Evolutionary conservation across 2,113 vertebrate genomes (phyloP), one percentile per base, ranked within the genome.

Genomic region (Notarius quadriscutis): DNA sequence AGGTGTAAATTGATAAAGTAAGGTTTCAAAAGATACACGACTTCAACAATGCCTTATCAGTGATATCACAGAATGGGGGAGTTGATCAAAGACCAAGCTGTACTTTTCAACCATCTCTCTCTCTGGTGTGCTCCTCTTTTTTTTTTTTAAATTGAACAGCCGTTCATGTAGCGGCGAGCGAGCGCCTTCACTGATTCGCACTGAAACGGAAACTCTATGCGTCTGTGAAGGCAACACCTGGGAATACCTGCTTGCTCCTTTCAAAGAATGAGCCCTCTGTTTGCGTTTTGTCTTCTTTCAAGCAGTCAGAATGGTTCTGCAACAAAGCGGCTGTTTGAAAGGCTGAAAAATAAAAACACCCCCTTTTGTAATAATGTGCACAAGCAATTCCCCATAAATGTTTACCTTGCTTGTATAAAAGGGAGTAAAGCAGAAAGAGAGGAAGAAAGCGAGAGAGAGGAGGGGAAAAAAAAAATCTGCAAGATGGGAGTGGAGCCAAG

Each of bases 401-500:
- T 94, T 94, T 93, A 94, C 93, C 91, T 90, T 91, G 92, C 90
- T 84, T 80, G 4, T 62, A 92, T 88, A 91, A 92, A 93, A 94
- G 90, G 91, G 92, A 94, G 92, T 89, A 93, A 93, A 90, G 88
- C 90, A 89, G 90, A 93, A 91, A 89, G 53, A 88, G 90, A 92
- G 91, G 89, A 91, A 93, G 89, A 93, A 62, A 69, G 55, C 87
- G 57, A 92, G 48, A 87, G 69, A 91, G 86, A 88, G 91, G 91
- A 91, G 91, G 92, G 90, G 92, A 58, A 20, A 53, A 78, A 30
- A 30, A 17, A 75, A 10, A 95, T 95, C 95, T 96, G 95, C 89
- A 91, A 6, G 18, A 92, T 93, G 95, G 96, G 96, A 95, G 90
- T 84, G 71, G 87, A 94, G 96, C 97, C 96, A 96, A 93, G 89